Base-by-base conservation (phyloP, 1,140 invertebrate genomes). In the Andrena cerasifolii region DNA sequence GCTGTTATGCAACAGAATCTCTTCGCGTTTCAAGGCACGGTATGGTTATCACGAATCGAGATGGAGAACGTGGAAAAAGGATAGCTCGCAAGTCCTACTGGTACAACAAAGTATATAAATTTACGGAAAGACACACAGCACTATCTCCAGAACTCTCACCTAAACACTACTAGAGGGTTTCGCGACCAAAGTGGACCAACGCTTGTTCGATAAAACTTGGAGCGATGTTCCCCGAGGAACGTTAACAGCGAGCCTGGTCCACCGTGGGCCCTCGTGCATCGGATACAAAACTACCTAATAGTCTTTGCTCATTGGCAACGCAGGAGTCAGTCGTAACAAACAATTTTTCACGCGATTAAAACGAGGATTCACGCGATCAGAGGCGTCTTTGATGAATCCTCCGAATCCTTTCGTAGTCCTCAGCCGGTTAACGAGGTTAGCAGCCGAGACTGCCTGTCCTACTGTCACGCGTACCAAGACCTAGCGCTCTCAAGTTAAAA, bases 291-390 rank as follows among this genome's bases (percentile, higher is more conserved):
- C 16, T 31, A 31, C 10, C 3, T 56, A 56, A 56, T 16, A 7
- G 8, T 12, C 1, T 10, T 56, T 28, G 5, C 14, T 28, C 5
- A 56, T 28, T 56, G 53, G 33, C 54, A 54, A 54, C 49, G 24
- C 49, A 8, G 12, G 8, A 24, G 0, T 28, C 33, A 26, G 7
- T 24, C 0, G 3, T 26, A 12, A 54, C 54, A 71, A 59, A 21
- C 18, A 49, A 71, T 31, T 49, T n/a, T 40, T 71, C 68, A n/a
- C n/a, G 24, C 36, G 28, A 33, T 1, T 47, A 33, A 72, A 61
- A 59, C 14, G 18, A 33, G 18, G 18, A 65, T 65, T 24, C 18
- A n/a, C 12, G 43, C 62, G 14, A 16, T 8, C 5, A 16, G 28
- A 49, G 21, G 18, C 18, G 36, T 40, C 36, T 10, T 5, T 40